Conservation (phyloP, 2,888 invertebrate genomes). For the Mesochorus sp. region DNA sequence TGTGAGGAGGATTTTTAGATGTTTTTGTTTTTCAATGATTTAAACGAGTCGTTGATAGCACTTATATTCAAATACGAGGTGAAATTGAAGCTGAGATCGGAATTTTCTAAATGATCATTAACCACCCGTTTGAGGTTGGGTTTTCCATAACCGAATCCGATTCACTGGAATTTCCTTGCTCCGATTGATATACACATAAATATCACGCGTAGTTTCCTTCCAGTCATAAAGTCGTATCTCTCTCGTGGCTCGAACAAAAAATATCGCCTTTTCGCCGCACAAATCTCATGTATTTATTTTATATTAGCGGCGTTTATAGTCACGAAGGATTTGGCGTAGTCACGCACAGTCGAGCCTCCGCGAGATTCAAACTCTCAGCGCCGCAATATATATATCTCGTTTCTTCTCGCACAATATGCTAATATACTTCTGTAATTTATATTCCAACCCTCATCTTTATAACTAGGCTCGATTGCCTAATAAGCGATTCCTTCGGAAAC, state of each 20-base stretch:
- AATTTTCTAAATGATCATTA: too few relatives aligned
- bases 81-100: too few relatives aligned
- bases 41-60: too few relatives aligned
- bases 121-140: too few relatives aligned
- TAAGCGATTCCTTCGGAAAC: background rate
- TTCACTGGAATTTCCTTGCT: constrained; percentile 39
- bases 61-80: too few relatives aligned
- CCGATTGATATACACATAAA: background rate
- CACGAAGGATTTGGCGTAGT: constrained; percentile 12
- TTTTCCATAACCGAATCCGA: constrained; percentile 28
- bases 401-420: constrained; percentile 47
- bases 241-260: background rate
- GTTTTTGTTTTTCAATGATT: too few relatives aligned
- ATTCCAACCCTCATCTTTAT: constrained; percentile 21
- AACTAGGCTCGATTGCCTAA: constrained; percentile 36
- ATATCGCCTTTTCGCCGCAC: background rate
- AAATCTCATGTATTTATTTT: constrained; percentile 9
- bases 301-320: background rate
- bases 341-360: constrained; percentile 38
- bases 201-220: too few relatives aligned
- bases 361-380: too few relatives aligned
- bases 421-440: constrained; percentile 54
- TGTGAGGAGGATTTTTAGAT: too few relatives aligned
- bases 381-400: background rate
- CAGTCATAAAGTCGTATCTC: background rate